Evolutionary conservation across 1,140 invertebrate species (phyloP), one percentile per base, ranked within the genome.

Genomic region (Dendroctonus valens): DNA sequence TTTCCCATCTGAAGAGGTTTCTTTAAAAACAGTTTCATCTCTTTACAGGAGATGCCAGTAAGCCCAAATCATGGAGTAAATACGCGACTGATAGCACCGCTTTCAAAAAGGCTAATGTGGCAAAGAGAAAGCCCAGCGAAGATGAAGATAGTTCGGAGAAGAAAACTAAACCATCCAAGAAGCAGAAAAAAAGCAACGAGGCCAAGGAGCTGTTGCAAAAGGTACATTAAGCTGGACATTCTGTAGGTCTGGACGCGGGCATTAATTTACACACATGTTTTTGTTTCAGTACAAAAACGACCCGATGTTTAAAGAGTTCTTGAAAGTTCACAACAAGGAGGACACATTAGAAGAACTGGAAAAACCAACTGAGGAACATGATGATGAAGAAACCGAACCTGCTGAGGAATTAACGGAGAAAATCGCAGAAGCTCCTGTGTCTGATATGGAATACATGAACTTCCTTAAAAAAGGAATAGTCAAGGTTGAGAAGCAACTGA

Each of bases 31-130:
- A 51, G 11, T 26, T 60, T 5, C 41, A 40, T 0, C 50, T 60
- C 70, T 69, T 76, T 74, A 69, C 61, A 84, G 91, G 91, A 8
- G 90, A 93, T 81, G 77, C 83, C 15, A 86, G 84, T 46, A 96
- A 96, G 80, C 91, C 93, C n/a, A 87, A 90, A 80, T 84, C 93
- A 1, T 96, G 93, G 92, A 96, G 92, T 77, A 91, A 92, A 82
- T 88, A 92, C 82, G 84, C 91, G 6, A 70, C 82, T 12, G 90
- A 92, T 67, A 91, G 87, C 77, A 82, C 83, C 68, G 81, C 83
- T 12, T 83, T 83, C 74, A 84, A 87, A 74, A 85, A 86, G 77
- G 67, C 78, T 48, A 78, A 86, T 73, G 57, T 50, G 14, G 41
- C 14, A 2, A 40, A 49, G 58, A 1, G 26, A 26, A 26, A 26